Percentiles rank a stretch among this genome's conserved stretches.
Evolutionary conservation across 2,113 vertebrate genomes (phyloP).

Genomic region (Zosterops lateralis): DNA sequence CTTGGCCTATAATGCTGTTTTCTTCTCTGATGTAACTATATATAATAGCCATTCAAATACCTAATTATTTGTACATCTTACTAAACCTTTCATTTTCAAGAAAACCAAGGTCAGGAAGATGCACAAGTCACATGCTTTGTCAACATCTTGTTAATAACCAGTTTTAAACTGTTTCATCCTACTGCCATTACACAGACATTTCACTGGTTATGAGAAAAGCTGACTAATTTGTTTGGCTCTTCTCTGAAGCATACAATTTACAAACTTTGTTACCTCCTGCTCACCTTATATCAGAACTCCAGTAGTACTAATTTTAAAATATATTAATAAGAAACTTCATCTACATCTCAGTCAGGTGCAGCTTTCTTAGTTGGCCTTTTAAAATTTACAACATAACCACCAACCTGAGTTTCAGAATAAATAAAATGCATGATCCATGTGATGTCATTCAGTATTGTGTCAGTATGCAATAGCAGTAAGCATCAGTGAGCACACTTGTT

Average conservation of each 20-base stretch:
- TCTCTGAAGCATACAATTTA: not conserved
- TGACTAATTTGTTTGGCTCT: not conserved
- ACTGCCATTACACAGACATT: not conserved
- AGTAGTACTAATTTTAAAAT: not conserved
- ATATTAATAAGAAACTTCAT: not conserved
- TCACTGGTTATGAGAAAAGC: not conserved
- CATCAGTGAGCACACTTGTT: not conserved
- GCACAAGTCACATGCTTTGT: not conserved
- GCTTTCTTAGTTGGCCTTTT: not conserved
- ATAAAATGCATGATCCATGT: not conserved
- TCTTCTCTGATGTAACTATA: not conserved
- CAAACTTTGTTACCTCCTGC: not conserved
- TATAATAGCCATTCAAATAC: not conserved
- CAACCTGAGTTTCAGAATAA: not conserved
- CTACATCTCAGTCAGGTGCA: not conserved
- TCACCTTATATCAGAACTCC: not conserved
- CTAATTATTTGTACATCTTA: not conserved
- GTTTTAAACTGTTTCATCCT: not conserved
- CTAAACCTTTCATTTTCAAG: not conserved
- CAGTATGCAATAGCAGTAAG: not conserved
- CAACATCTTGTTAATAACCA: not conserved
- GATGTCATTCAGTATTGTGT: not conserved
- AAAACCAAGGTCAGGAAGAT: not conserved
- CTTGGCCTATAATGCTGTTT: not conserved
- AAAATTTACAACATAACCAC: not conserved